Evolutionary conservation across 2,797 vertebrate genomes (phyloP), one percentile per base, ranked within the genome.

Genomic region (Sebastes hopkinsi): DNA sequence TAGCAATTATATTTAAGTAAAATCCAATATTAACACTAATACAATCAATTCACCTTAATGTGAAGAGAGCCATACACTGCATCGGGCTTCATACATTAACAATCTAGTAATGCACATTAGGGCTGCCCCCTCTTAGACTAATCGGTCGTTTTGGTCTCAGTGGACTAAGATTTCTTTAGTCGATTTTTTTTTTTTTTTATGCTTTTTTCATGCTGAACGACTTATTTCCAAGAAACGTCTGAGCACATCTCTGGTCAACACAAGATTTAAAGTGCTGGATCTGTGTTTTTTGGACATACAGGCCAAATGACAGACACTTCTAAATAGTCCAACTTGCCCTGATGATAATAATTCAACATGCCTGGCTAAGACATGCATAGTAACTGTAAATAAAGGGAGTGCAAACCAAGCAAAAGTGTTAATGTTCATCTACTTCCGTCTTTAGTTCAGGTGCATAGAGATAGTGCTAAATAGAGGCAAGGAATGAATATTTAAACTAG

Each of bases 401-500:
- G 42, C 42, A 20, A 46, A 46, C 42, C 42, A 46, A 46, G 42
- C 42, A 46, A 46, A 46, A 8, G 42, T 46, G 42, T 46, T 20
- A 20, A 46, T 20, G 16, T 18, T 20, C 42, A 18, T 20, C 42
- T 46, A 46, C 50, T 52, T 52, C 11, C 54, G 5, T 55, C 1
- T 67, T 58, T 32, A 7, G 61, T 72, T 50, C n/a, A 64, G 68
- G 62, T 69, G 71, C 42, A 7, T 1, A 8, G 58, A 61, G 68
- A 32, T 1, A 29, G 60, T 0, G 72, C 72, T 74, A 66, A 79
- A 55, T 5, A 46, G 54, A 75, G 55, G 29, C 72, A 16, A 23
- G 20, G 64, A 77, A 75, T 88, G 66, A 81, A 88, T 90, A 86
- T 88, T 89, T 89, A 62, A 79, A 82, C 59, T 34, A 38, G 85